These are phyloP conservation scores for Camponotus pennsylvanicus DNA, from an alignment of 1,140 invertebrate genomes.

Conservation along the genomic window DNA sequence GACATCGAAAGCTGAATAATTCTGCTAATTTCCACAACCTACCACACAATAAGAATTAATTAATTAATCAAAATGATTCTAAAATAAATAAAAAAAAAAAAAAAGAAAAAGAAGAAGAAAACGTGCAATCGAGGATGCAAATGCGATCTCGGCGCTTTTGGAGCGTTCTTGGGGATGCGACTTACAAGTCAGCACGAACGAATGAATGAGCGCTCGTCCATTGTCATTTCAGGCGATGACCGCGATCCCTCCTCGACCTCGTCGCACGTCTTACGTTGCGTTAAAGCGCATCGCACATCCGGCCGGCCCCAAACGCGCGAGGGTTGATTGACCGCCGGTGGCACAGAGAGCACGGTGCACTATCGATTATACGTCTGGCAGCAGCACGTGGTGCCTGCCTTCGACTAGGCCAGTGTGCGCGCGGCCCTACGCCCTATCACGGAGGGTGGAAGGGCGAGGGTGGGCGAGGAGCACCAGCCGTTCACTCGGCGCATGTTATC, in stretches of 20 bases:
- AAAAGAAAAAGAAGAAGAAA: too few species aligned
- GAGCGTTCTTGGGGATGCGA: background rate
- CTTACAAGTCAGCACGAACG: background rate
- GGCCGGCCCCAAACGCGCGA: conserved; percentile 80
- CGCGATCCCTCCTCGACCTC: conserved; percentile 26
- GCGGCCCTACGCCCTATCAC: conserved; percentile 44
- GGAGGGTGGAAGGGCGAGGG: too few species aligned
- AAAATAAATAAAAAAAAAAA: too few species aligned
- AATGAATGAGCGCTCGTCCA: background rate
- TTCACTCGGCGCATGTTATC: conserved; percentile 51
- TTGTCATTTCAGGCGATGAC: conserved; percentile 27
- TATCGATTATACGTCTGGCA: conserved; percentile 80
- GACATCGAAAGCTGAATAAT: background rate
- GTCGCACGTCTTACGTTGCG: conserved; percentile 65
- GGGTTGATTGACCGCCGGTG: conserved; percentile 84
- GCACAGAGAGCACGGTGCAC: conserved; percentile 83
- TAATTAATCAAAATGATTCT: too few species aligned
- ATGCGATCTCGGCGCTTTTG: too few species aligned
- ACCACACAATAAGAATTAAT: background rate
- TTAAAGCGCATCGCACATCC: conserved; percentile 72
- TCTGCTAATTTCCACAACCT: background rate
- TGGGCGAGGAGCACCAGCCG: conserved; percentile 12
- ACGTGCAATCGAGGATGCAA: too few species aligned
- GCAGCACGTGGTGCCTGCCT: conserved; percentile 83
- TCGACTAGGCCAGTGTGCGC: conserved; percentile 63